Percentiles rank a stretch among this genome's conserved stretches.
phyloP scores from a whole-genome alignment of 2,888 invertebrate genomes.

The Pterostichus madidus region DNA sequence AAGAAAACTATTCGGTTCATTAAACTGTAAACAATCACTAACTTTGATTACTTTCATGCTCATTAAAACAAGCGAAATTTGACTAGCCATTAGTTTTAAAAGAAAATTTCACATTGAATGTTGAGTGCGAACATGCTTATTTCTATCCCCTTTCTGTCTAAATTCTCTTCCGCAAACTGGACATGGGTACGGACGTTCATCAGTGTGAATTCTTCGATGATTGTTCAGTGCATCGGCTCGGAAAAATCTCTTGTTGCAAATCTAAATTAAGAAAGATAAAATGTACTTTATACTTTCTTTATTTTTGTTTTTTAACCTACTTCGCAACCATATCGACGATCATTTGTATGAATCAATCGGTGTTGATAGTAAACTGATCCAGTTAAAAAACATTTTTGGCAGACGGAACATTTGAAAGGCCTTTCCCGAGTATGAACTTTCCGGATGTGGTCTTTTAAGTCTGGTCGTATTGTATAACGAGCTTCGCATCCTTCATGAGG shows the following conservation, averaged over 20 bases:
- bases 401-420: conserved; percentile 82
- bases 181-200: conserved; percentile 80
- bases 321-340: conserved; percentile 82
- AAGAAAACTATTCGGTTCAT: background rate
- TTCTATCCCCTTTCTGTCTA: conserved; percentile 80
- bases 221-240: conserved; percentile 83
- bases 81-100: too few relatives aligned
- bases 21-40: background rate
- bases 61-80: background rate
- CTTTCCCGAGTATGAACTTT: conserved; percentile 83
- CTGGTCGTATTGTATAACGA: conserved; percentile 82
- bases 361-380: conserved; percentile 84
- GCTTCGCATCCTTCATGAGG: conserved; percentile 81
- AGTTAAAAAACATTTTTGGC: conserved; percentile 82
- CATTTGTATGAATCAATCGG: conserved; percentile 82
- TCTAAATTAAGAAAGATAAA: conserved; percentile 70
- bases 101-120: conserved; percentile 73
- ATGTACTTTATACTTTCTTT: conserved; percentile 4
- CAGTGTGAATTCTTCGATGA: conserved; percentile 82
- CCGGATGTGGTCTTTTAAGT: conserved; percentile 82
- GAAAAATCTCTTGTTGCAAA: conserved; percentile 82
- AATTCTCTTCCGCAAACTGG: conserved; percentile 79
- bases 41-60: background rate
- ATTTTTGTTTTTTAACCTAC: conserved; percentile 73
- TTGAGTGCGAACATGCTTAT: conserved; percentile 80